These are phyloP conservation scores for Euglossa dilemma DNA, from an alignment of 1,140 invertebrate genomes.

Conservation along the genomic window DNA sequence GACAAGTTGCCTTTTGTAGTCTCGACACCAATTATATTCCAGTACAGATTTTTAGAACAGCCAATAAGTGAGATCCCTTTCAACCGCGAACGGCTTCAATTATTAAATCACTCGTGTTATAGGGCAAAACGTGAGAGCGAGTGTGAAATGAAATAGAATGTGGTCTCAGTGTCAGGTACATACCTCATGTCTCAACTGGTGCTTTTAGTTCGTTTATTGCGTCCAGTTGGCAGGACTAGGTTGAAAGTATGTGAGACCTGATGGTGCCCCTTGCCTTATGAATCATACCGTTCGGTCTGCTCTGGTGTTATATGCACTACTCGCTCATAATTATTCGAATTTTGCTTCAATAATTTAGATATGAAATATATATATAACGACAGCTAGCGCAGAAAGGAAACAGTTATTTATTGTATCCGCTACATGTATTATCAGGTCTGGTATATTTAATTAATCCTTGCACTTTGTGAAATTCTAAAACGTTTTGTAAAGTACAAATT, in stretches of 20 bases:
- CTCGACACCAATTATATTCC: constrained; percentile 16
- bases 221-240: neutral
- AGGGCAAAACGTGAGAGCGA: constrained; percentile 20
- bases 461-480: too few relatives aligned
- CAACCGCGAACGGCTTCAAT: neutral
- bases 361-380: too few relatives aligned
- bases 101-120: constrained; percentile 31
- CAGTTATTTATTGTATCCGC: too few relatives aligned
- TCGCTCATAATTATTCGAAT: neutral
- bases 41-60: neutral
- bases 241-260: neutral
- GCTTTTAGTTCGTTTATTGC: constrained; percentile 12
- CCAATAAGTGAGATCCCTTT: constrained; percentile 4
- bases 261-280: neutral
- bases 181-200: neutral
- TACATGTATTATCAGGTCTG: too few relatives aligned
- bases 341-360: neutral
- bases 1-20: constrained; percentile 26
- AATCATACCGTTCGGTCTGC: neutral
- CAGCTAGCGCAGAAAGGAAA: too few relatives aligned
- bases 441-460: too few relatives aligned
- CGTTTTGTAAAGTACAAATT: too few relatives aligned
- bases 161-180: constrained; percentile 27
- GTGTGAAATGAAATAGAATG: constrained; percentile 32
- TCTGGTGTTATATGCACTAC: neutral